Conservation (phyloP, 2,888 invertebrate genomes). For the Chymomyza amoena region DNA sequence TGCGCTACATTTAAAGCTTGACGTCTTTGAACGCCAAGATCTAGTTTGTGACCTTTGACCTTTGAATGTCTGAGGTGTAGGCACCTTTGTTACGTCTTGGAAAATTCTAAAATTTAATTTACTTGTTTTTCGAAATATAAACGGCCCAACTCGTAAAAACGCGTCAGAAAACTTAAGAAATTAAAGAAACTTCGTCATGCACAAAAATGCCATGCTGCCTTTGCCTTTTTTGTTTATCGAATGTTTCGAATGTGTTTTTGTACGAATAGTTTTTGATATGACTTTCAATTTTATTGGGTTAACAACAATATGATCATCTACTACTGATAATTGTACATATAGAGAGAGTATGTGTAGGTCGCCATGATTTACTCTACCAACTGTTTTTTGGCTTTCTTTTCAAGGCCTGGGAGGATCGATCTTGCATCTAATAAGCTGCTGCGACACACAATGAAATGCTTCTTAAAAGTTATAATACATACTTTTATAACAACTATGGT, state of each 20-base stretch:
- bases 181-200: conserved; percentile 61
- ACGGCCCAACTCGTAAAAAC: neutral
- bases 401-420: conserved; percentile 24
- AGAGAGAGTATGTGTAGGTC: neutral
- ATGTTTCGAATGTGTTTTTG: neutral
- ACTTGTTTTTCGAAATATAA: neutral
- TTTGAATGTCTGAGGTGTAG: too few species aligned
- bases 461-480: conserved; percentile 1
- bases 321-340: conserved; percentile 7
- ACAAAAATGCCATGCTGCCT: conserved; percentile 76
- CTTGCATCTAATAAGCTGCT: neutral
- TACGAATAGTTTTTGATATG: neutral
- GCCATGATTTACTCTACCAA: conserved; percentile 12
- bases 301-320: neutral
- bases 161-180: conserved; percentile 8
- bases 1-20: too few species aligned
- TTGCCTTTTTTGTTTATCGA: conserved; percentile 22
- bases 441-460: neutral
- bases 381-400: conserved; percentile 8
- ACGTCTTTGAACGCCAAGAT: too few species aligned
- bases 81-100: too few species aligned
- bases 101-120: too few species aligned
- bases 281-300: conserved; percentile 2
- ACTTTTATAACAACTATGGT: conserved; percentile 13
- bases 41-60: too few species aligned